Evolutionary conservation across 64 coral and sea anemone species (phyloP).

Genomic region (Trachythela sp.): DNA sequence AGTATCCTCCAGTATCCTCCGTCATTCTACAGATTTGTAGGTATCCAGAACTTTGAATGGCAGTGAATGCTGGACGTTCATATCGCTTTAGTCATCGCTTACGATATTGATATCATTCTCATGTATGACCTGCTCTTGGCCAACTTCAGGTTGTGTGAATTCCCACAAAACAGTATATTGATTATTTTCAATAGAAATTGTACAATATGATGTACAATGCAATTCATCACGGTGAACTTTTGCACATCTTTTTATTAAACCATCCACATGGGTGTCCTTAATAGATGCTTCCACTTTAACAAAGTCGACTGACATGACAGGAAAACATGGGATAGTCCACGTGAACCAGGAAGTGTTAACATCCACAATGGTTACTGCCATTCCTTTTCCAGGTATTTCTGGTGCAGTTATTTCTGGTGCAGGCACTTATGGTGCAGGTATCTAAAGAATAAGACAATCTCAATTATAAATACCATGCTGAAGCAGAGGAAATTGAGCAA

Average conservation of each 20-base stretch:
- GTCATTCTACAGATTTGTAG: not conserved
- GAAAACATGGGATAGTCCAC: constrained; percentile 4
- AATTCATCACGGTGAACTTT: not conserved
- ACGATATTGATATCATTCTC: not conserved
- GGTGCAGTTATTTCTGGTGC: not conserved
- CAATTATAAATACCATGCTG: not conserved
- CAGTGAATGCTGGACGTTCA: not conserved
- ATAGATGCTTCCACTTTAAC: not conserved
- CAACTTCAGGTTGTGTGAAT: not conserved
- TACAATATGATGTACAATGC: not conserved
- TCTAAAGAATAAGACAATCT: not conserved
- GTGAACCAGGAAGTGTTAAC: not conserved
- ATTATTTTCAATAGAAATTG: not conserved
- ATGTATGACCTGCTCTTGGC: not conserved
- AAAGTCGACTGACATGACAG: not conserved
- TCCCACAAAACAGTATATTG: constrained; percentile 4
- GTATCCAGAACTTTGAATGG: constrained; percentile 10
- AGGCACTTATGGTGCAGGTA: not conserved
- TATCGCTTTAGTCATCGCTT: not conserved
- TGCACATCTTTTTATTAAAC: not conserved
- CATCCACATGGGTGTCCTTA: not conserved
- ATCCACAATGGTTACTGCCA: not conserved
- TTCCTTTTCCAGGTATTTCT: too few relatives aligned
- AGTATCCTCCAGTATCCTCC: not conserved
- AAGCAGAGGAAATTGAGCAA: too few relatives aligned